phyloP scores from a whole-genome alignment of 2,113 vertebrate species.

The Nansenia antarctica region DNA sequence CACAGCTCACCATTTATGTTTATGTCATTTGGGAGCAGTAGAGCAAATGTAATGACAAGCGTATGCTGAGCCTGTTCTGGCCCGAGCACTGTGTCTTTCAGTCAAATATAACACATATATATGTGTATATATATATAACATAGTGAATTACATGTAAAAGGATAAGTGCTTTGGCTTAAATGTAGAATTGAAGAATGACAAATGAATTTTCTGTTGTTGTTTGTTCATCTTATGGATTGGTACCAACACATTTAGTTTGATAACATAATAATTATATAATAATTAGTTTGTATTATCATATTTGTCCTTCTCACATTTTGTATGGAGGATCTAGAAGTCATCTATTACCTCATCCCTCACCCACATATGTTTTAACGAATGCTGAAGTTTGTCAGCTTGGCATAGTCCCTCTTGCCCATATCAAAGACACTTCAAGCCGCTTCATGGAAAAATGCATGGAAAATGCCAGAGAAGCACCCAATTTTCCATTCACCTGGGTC shows the following conservation, averaged over 20 bases:
- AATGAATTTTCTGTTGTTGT: background rate
- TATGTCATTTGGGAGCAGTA: background rate
- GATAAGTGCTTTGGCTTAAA: background rate
- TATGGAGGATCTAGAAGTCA: background rate
- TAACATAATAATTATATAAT: too few relatives aligned
- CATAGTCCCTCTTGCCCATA: background rate
- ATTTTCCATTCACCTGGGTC: background rate
- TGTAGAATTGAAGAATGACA: background rate
- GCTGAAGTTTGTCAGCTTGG: background rate
- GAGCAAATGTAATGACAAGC: background rate
- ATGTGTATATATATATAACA: background rate
- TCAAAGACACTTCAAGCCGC: constrained; percentile 2
- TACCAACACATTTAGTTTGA: too few relatives aligned
- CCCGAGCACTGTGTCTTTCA: background rate
- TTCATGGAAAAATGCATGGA: constrained; percentile 12
- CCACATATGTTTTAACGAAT: background rate
- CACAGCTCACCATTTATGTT: background rate
- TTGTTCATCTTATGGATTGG: background rate
- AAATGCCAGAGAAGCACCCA: background rate
- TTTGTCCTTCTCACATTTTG: background rate
- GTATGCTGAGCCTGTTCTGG: background rate
- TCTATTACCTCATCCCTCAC: background rate
- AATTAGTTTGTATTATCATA: too few relatives aligned
- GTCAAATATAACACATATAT: background rate
- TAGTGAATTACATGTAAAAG: background rate